Base-by-base conservation (phyloP, 2,888 invertebrate genomes). In the Sialis lutaria region DNA sequence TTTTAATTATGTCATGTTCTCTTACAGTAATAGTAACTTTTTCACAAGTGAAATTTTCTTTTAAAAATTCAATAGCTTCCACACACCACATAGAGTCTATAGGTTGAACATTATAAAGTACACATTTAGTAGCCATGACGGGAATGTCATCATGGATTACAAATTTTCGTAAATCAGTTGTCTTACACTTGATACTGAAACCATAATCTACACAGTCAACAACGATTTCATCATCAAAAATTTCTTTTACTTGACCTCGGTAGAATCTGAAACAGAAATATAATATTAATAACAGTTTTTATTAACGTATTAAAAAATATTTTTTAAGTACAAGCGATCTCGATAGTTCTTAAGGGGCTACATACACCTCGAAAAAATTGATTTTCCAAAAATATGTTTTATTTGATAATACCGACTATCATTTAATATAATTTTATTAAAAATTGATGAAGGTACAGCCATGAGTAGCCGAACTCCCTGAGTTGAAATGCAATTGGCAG, bases 121-220 rank as follows among this genome's bases (percentile, higher is more conserved):
- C 55, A 53, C 81, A 78, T 56, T 69, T 75, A 42, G 72, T 70
- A 0, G 79, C 75, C 59, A 84, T 76, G 9, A 74, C 69, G 0
- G 84, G 84, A 48, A 85, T 67, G 44, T 82, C 67, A 0, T 74
- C 67, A 42, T 80, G 70, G 5, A 77, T 71, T 2, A 80, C 69
- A 53, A 72, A 71, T 51, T 76, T 77, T 13, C 78, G 68, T 45
- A 89, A 56, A 46, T 77, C 69, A 1, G 64, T 60, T 9, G 71
- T 65, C 0, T 65, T 54, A 48, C 82, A 75, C 0, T 62, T 60
- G 60, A 90, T 89, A 39, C 74, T 67, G 58, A 87, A 89, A 0
- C 91, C 91, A 57, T 83, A 91, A 64, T 91, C 91, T 1, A 90
- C 72, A 63, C 85, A 88, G 45, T 73, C 67, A 0, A 88, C 76